phyloP scores from a whole-genome alignment of 2,888 invertebrate genomes.

The Tipula confusa region DNA sequence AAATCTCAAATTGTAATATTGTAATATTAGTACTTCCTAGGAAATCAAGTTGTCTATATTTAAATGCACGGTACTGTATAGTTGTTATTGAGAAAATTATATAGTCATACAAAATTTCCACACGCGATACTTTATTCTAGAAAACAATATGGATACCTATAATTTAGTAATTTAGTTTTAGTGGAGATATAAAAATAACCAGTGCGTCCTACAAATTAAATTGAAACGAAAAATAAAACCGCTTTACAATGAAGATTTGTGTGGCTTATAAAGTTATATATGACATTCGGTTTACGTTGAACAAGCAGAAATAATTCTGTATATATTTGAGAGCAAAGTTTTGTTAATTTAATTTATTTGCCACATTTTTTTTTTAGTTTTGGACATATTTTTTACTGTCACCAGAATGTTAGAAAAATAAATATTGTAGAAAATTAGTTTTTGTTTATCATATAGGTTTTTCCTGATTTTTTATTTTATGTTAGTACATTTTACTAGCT shows the following conservation, averaged over 20 bases:
- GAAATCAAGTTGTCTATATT: too few relatives aligned
- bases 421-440: background rate
- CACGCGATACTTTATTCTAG: too few relatives aligned
- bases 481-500: background rate
- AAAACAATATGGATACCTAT: background rate
- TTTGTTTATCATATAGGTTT: background rate
- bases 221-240: background rate
- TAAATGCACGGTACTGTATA: background rate
- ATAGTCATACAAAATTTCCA: background rate
- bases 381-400: background rate
- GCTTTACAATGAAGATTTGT: background rate
- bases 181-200: background rate
- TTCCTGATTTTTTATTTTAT: background rate
- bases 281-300: background rate
- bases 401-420: background rate
- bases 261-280: background rate
- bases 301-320: background rate
- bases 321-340: background rate
- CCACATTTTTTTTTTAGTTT: background rate
- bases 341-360: constrained; percentile 9
- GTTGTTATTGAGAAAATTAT: background rate
- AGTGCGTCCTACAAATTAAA: background rate
- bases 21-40: too few relatives aligned
- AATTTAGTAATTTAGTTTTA: background rate
- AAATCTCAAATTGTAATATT: too few relatives aligned